Evolutionary conservation across 2,888 invertebrate genomes (phyloP).

Genomic region (Campoplex nolae): DNA sequence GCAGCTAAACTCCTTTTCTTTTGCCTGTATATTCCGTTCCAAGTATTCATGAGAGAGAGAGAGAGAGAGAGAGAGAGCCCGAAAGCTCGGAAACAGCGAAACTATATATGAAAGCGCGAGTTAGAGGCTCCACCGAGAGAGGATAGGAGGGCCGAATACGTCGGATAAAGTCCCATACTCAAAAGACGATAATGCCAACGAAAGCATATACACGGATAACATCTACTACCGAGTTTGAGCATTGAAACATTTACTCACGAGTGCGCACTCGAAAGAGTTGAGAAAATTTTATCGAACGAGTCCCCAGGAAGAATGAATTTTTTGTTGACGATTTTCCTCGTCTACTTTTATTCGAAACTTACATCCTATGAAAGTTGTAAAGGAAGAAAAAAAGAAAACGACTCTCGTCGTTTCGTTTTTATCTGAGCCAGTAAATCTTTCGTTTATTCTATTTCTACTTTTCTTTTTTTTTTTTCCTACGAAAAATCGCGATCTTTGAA

Average conservation of each 20-base stretch:
- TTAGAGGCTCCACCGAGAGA: not conserved
- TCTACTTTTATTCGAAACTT: constrained; percentile 11
- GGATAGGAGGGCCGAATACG: constrained; percentile 9
- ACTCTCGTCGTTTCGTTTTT: not conserved
- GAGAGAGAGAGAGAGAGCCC: constrained; percentile 13
- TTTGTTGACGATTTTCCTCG: not conserved
- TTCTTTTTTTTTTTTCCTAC: not conserved
- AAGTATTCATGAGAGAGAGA: constrained; percentile 28
- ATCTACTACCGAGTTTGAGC: constrained; percentile 32
- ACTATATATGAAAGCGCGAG: constrained; percentile 4
- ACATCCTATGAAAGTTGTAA: constrained; percentile 12
- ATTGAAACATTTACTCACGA: constrained; percentile 54
- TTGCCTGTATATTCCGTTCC: not conserved
- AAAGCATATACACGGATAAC: constrained; percentile 53
- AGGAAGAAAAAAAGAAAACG: no score
- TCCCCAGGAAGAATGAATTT: not conserved
- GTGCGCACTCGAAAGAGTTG: constrained; percentile 1
- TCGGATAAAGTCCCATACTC: constrained; percentile 39
- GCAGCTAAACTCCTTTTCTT: constrained; percentile 11
- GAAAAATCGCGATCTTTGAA: not conserved
- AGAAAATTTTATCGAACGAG: constrained; percentile 50
- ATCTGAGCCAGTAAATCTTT: not conserved
- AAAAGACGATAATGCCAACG: constrained; percentile 57
- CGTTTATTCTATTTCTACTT: not conserved
- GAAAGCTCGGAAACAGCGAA: constrained; percentile 4